phyloP scores from a whole-genome alignment of 2,797 vertebrate species.

The Diplodus puntazzo region DNA sequence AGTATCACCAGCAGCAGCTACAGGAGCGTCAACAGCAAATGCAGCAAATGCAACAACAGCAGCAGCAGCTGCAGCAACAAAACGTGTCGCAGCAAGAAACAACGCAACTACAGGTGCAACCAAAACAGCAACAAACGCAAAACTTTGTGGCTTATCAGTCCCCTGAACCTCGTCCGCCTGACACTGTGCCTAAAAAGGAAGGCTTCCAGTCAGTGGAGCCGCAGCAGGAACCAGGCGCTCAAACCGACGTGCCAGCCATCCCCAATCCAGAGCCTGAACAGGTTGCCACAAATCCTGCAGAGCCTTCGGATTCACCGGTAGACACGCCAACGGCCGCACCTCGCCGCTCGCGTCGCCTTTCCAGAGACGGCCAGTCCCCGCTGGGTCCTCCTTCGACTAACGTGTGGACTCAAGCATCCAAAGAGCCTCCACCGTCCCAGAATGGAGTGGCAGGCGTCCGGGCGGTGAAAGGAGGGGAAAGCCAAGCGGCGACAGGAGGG shows the following conservation, averaged over 20 bases:
- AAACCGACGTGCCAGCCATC: neutral
- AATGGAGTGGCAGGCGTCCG: constrained; percentile 66
- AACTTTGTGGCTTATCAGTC: constrained; percentile 63
- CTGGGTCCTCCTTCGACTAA: constrained; percentile 77
- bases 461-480: constrained; percentile 76
- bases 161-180: constrained; percentile 53
- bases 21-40: constrained; percentile 75
- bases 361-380: constrained; percentile 84
- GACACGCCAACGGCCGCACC: constrained; percentile 74
- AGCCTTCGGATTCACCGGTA: constrained; percentile 22
- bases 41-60: constrained; percentile 64
- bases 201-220: constrained; percentile 20
- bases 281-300: constrained; percentile 13
- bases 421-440: constrained; percentile 64
- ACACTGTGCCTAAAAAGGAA: constrained; percentile 45
- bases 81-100: constrained; percentile 65
- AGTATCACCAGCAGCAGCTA: constrained; percentile 72
- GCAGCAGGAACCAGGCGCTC: constrained; percentile 42
- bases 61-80: constrained; percentile 60
- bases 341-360: constrained; percentile 92
- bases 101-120: constrained; percentile 55
- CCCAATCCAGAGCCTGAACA: constrained; percentile 37
- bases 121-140: constrained; percentile 68
- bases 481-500: constrained; percentile 85
- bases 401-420: constrained; percentile 76